Evolutionary conservation across 2,113 vertebrate genomes (phyloP).

Genomic region (Poecile atricapillus): DNA sequence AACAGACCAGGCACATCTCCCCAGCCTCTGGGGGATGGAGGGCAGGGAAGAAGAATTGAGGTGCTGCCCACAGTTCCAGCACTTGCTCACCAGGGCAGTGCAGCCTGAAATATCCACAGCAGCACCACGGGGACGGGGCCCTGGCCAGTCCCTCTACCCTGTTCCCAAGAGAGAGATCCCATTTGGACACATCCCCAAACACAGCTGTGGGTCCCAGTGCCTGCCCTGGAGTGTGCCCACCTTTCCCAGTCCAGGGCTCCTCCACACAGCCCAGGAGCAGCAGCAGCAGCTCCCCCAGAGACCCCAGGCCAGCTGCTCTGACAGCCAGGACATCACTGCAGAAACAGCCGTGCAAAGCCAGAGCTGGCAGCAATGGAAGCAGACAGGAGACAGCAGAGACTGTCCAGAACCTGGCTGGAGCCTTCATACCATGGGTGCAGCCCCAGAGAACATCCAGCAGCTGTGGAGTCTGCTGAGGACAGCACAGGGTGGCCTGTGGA

Average conservation of each 20-base stretch:
- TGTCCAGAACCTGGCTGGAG: not conserved
- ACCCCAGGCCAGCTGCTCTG: not conserved
- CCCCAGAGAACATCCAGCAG: not conserved
- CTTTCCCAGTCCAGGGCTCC: not conserved
- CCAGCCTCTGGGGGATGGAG: not conserved
- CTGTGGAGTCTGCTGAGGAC: not conserved
- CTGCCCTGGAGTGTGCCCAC: not conserved
- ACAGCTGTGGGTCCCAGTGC: not conserved
- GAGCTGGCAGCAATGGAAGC: not conserved
- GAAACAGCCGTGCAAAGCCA: not conserved
- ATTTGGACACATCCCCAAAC: not conserved
- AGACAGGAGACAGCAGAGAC: not conserved
- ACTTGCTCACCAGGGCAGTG: not conserved
- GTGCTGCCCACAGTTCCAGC: not conserved
- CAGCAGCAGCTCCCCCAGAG: not conserved
- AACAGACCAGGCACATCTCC: not conserved
- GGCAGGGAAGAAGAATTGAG: not conserved
- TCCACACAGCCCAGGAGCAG: not conserved
- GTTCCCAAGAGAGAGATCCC: not conserved
- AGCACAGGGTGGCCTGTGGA: not conserved
- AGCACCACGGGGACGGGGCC: not conserved
- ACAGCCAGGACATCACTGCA: not conserved
- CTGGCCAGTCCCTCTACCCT: not conserved
- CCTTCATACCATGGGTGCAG: not conserved
- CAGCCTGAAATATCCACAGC: not conserved